Base-by-base conservation (phyloP, 2,113 vertebrate genomes). In the Atherinomorus stipes region DNA sequence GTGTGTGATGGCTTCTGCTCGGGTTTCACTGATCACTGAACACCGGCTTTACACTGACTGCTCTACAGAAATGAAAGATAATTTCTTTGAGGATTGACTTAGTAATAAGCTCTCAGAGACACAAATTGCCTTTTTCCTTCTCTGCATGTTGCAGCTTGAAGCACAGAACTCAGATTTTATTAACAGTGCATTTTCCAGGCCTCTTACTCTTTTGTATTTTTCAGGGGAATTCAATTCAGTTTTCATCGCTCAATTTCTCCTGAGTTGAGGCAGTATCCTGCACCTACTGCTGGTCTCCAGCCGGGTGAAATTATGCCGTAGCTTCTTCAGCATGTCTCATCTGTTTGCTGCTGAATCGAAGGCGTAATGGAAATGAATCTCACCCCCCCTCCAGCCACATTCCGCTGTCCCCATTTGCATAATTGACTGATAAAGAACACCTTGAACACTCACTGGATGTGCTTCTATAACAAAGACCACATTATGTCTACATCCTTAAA, bases 171-270 rank as follows among this genome's bases (percentile, higher is more conserved):
- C 77, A 66, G 54, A 47, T 76, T 84, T 80, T 54, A 71, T 75
- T 50, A 37, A 56, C 18, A 34, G 56, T 70, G 78, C 58, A 49
- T 80, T 85, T 88, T 72, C 65, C 37, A 4, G 19, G 21, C 4
- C 18, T 76, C 74, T 89, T 77, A 57, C 22, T 80, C 63, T 47
- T 67, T 76, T 51, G 13, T 47, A 19, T 78, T 85, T 88, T 88
- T 88, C 44, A 64, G 40, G 61, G 51, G 72, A 86, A 87, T 85
- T 77, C 77, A 87, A 81, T 85, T 86, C 47, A 73, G 65, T 73
- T 87, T 89, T 91, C 57, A 45, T 85, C 75, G 44, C 83, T 85
- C 50, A 71, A 62, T 89, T 84, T 87, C 62, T 71, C 73, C 84
- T 78, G 57, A 72, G 63, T 45, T 59, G 31, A 58, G 76, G 25